Evolutionary conservation across 2,113 vertebrate species (phyloP).

Genomic region (Crotalus helleri): DNA sequence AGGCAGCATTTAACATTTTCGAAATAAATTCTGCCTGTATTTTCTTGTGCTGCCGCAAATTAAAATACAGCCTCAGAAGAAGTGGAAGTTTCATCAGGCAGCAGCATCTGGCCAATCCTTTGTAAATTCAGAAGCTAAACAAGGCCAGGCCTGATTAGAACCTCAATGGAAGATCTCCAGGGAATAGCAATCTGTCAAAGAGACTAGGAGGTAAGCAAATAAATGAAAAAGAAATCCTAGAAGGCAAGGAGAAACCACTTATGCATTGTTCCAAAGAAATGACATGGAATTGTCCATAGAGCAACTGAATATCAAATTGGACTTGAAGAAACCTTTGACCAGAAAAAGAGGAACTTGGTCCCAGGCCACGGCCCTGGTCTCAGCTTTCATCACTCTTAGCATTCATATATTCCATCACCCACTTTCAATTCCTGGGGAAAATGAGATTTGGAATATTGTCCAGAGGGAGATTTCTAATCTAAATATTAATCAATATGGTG

Average conservation of each 20-base stretch:
- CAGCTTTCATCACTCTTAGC: background rate
- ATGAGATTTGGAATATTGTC: background rate
- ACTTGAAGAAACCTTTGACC: background rate
- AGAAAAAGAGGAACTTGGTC: background rate
- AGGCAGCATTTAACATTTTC: background rate
- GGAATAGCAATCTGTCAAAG: background rate
- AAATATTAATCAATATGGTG: background rate
- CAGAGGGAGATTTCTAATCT: background rate
- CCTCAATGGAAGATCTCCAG: background rate
- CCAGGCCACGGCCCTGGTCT: background rate
- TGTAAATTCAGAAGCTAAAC: background rate
- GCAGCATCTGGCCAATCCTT: background rate
- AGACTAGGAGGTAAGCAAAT: background rate
- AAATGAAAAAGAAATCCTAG: background rate
- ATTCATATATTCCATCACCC: background rate
- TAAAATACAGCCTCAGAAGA: background rate
- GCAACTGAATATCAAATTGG: background rate
- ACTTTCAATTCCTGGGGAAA: background rate
- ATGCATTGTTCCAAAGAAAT: background rate
- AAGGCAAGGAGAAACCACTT: background rate
- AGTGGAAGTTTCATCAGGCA: background rate
- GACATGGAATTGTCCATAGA: background rate
- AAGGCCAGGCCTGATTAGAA: background rate
- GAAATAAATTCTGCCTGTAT: background rate
- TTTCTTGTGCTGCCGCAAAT: background rate